Percentiles rank a stretch among this genome's conserved stretches.
Evolutionary conservation across 2,888 invertebrate species (phyloP).

Genomic region (Rosalia funebris): DNA sequence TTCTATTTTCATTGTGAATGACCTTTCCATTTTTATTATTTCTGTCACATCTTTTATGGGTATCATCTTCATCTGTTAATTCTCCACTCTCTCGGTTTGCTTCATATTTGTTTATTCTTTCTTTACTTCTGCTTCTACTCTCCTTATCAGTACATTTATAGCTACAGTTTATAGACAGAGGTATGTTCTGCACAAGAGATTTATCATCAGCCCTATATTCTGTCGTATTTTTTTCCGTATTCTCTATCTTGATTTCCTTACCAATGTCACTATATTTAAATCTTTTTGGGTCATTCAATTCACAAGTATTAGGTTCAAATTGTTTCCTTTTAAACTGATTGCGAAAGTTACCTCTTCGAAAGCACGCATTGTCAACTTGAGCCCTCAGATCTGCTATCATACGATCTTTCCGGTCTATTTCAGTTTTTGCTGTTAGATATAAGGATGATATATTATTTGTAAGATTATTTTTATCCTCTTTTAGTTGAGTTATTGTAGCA

Average conservation of each 20-base stretch:
- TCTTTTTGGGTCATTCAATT: too few relatives aligned
- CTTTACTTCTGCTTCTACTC: constrained; percentile 1
- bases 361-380: constrained; percentile 58
- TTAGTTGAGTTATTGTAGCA: constrained; percentile 51
- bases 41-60: too few relatives aligned
- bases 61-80: neutral
- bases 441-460: constrained; percentile 64
- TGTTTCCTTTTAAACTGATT: neutral
- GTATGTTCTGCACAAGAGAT: neutral
- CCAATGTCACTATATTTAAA: too few relatives aligned
- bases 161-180: too few relatives aligned
- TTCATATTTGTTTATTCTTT: neutral
- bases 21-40: too few relatives aligned
- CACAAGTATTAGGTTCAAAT: too few relatives aligned
- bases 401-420: constrained; percentile 65
- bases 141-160: neutral
- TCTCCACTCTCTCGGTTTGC: neutral
- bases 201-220: neutral
- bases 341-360: constrained; percentile 43
- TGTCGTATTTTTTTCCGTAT: too few relatives aligned
- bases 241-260: too few relatives aligned
- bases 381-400: constrained; percentile 62
- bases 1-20: too few relatives aligned
- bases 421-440: constrained; percentile 64
- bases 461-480: constrained; percentile 57